These are phyloP conservation scores for Morbakka virulenta DNA, from an alignment of 30 jellyfish, hydroid and myxozoan species.

Conservation along the genomic window DNA sequence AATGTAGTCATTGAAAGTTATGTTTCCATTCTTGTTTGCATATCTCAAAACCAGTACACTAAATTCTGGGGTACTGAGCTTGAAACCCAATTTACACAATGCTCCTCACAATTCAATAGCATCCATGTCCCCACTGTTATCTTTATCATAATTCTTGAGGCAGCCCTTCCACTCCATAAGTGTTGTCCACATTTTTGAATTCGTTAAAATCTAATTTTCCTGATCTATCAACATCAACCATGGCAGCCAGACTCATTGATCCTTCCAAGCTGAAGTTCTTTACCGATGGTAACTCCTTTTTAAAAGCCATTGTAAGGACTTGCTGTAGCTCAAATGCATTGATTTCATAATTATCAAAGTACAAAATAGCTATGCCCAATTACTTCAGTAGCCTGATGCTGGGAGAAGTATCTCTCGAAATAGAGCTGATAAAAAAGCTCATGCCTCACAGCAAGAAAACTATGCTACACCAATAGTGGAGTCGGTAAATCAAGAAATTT, in stretches of 20 bases:
- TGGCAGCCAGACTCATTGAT: constrained; percentile 49
- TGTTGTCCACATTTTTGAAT: constrained; percentile 24
- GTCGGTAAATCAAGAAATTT: too few species aligned
- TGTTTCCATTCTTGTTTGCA: constrained; percentile 23
- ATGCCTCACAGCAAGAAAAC: too few species aligned
- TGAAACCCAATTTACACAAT: constrained; percentile 4
- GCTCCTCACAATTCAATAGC: constrained; percentile 30
- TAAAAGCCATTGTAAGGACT: constrained; percentile 27
- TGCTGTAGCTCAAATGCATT: constrained; percentile 56
- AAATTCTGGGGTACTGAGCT: constrained; percentile 8
- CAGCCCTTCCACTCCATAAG: constrained; percentile 22
- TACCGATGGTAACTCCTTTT: constrained; percentile 39
- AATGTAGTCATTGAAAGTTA: constrained; percentile 42
- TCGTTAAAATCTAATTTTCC: constrained; percentile 42
- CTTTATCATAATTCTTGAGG: constrained; percentile 2
- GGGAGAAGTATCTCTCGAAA: too few species aligned
- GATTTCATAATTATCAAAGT: constrained; percentile 42
- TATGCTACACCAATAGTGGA: too few species aligned
- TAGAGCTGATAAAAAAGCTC: too few species aligned
- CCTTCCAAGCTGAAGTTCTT: constrained; percentile 44
- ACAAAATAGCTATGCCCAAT: too few species aligned
- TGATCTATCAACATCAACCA: constrained; percentile 60
- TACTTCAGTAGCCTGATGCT: too few species aligned
- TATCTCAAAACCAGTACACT: constrained; percentile 28
- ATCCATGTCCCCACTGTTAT: constrained; percentile 58